Base-by-base conservation (phyloP, 2,888 invertebrate species). In the Geophilus truncorum region DNA sequence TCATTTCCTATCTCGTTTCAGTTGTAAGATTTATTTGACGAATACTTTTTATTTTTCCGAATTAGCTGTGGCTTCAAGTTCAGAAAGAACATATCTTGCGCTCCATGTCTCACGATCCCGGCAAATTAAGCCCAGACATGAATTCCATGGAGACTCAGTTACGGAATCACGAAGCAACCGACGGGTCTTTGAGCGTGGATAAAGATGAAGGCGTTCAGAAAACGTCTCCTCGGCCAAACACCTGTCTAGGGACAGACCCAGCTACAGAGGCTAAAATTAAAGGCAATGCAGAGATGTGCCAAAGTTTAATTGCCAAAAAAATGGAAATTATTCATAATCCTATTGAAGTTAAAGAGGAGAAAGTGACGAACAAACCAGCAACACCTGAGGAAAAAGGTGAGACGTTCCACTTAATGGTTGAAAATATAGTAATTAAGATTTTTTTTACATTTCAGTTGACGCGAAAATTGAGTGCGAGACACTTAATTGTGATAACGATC, bases 81-180 rank as follows among this genome's bases (percentile, higher is more conserved):
- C 82, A 82, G 51, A 81, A 77, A 34, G 84, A 84, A 4, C 80
- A 77, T 18, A 81, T 83, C 77, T 82, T 81, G 25, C 78, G 84
- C 3, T 83, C 84, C 78, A 81, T 82, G 57, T 84, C 84, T 36
- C 83, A 84, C 80, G 84, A 84, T 70, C 82, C 83, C 18, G 32
- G 82, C 10, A 83, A 82, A 75, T 77, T 79, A 62, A 51, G 25
- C 18, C 36, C 40, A 1, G 40, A 36, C 34, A 36, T 78, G 23
- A 18, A 78, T 36, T 18, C 40, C 4, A 40, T n/a, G 12, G 15
- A 40, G 40, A 40, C 12, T n/a, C 40, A 40, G 10, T 76, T 76
- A 15, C 25, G 34, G 28, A 76, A 76, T 34, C 15, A 15, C 0
- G 25, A 30, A 0, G 30, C 25, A 30, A 76, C 9, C n/a, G 15